Conservation (phyloP, 92 coral and sea anemone genomes). For the Zoanthus solanderi region DNA sequence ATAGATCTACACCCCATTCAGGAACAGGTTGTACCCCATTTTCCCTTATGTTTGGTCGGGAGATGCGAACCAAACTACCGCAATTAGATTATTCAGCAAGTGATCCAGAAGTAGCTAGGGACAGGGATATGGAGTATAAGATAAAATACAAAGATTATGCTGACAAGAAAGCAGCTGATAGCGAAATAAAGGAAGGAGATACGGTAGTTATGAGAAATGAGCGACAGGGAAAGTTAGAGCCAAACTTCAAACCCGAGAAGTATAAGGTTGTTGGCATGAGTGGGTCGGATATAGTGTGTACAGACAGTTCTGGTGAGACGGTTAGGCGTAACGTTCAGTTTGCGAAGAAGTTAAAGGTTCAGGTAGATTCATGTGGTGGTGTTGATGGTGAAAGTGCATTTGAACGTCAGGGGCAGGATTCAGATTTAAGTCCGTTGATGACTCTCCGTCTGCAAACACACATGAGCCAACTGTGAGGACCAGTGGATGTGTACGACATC, state of each 20-base stretch:
- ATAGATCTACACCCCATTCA: too few species aligned
- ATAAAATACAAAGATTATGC: too few species aligned
- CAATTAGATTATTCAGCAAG: too few species aligned
- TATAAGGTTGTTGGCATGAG: conserved; percentile 8
- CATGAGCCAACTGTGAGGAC: background rate
- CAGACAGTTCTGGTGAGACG: background rate
- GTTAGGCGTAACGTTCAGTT: background rate
- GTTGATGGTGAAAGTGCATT: background rate
- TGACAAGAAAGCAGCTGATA: too few species aligned
- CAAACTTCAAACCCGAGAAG: conserved; percentile 23
- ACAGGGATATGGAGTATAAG: too few species aligned
- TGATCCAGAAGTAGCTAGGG: too few species aligned
- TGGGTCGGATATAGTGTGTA: conserved; percentile 18
- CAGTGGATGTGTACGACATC: background rate
- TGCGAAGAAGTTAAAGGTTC: background rate
- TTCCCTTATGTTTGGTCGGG: too few species aligned
- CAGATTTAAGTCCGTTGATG: background rate
- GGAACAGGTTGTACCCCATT: too few species aligned
- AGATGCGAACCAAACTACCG: too few species aligned
- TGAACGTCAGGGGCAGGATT: background rate
- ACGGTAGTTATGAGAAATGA: conserved; percentile 33
- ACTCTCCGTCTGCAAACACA: background rate
- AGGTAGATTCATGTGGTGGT: background rate
- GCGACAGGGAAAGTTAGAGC: conserved; percentile 7
- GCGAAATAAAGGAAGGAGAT: conserved; percentile 7